A percentile compares a stretch with the other conserved stretches of the same genome.
Evolutionary conservation across 2,797 vertebrate species (phyloP).

Genomic region (Telmatherina bonti): DNA sequence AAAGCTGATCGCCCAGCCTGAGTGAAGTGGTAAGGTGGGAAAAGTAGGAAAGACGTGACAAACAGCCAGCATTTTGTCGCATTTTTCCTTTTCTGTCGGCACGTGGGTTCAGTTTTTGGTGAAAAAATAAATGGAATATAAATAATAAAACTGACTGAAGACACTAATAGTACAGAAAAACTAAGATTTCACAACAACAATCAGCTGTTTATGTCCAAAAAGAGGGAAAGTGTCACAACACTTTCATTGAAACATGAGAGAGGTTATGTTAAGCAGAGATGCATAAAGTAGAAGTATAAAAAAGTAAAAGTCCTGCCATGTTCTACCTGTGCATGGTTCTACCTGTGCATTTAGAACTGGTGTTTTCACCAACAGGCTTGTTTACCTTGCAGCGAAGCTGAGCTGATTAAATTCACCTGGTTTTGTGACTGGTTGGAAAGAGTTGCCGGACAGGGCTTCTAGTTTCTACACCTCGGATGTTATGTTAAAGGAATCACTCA

Average conservation of each 20-base stretch:
- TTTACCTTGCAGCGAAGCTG: too few relatives aligned
- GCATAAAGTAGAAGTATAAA: too few relatives aligned
- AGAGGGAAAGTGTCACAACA: neutral
- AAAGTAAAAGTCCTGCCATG: too few relatives aligned
- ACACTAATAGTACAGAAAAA: neutral
- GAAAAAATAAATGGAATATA: neutral
- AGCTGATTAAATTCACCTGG: too few relatives aligned
- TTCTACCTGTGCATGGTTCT: too few relatives aligned
- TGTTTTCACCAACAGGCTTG: too few relatives aligned
- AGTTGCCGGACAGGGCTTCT: too few relatives aligned
- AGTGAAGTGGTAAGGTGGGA: conserved; percentile 32
- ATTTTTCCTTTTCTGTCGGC: neutral
- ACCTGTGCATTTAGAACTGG: too few relatives aligned
- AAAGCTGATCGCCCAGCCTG: conserved; percentile 57
- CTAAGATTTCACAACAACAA: neutral
- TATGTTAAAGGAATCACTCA: neutral
- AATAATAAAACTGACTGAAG: neutral
- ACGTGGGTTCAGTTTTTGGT: neutral
- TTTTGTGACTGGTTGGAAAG: too few relatives aligned
- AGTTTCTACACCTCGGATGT: too few relatives aligned
- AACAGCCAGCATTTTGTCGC: neutral
- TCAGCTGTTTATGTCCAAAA: neutral
- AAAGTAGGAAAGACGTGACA: conserved; percentile 3
- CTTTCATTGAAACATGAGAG: neutral
- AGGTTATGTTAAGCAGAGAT: neutral